Evolutionary conservation across 2,888 invertebrate species (phyloP), one percentile per base, ranked within the genome.

Genomic region (Ellobium chinense): DNA sequence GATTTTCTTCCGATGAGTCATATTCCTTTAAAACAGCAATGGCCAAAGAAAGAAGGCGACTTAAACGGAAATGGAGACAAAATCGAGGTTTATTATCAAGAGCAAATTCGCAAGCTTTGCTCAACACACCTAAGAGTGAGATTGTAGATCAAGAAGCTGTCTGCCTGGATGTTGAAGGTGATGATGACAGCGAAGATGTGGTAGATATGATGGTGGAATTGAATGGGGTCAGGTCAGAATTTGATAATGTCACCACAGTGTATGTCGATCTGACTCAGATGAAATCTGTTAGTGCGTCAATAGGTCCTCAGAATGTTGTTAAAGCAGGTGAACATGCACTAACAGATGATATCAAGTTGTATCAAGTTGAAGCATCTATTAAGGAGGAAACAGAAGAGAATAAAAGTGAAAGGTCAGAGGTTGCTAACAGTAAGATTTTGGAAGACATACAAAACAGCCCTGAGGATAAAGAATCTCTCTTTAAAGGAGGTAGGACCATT

Each of bases 31-130:
- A 80, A 60, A 75, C 66, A 21, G 24, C 69, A 5, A 80, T 80
- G 80, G 80, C 80, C 7, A 80, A 75, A 63, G 80, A 80, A 46
- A 60, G 80, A 31, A 80, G 65, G 60, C 39, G 69, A 54, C 29
- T 80, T 14, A 73, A 46, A n/a, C 36, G 68, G 62, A 75, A 31
- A 21, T 68, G 69, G 74, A 72, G 65, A 24, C 46, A 68, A 29
- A 77, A 60, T 21, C 56, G 34, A 24, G 24, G 29, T 4, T 29
- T 54, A 18, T 54, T 54, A 1, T 18, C 29, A 1, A 31, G 37
- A 24, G 46, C 65, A 14, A 9, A 21, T 54, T 18, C 29, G n/a
- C 54, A 54, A 27, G 31, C 24, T 2, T 24, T 77, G 4, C 2
- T 18, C 36, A 21, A 37, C n/a, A n/a, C 34, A 65, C 37, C 63